phyloP scores from a whole-genome alignment of 2,113 vertebrate genomes.

The Neodontobutis hainanensis region DNA sequence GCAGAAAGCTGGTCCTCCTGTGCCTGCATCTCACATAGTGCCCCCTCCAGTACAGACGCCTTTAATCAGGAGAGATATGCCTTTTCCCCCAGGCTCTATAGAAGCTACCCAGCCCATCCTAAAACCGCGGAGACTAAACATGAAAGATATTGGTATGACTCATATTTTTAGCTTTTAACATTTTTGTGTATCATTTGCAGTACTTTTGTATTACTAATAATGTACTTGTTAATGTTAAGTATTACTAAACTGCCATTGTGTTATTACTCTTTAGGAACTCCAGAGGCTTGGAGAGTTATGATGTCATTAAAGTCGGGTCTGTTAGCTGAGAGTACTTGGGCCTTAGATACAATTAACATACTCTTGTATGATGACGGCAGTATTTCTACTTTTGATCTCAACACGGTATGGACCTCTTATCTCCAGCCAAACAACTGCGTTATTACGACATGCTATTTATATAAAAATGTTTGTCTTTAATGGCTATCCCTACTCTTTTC shows the following conservation, averaged over 20 bases:
- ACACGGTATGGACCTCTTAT: conserved; percentile 80
- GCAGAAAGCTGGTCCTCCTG: conserved; percentile 96
- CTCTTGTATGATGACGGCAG: conserved; percentile 97
- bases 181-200: neutral
- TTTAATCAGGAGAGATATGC: conserved; percentile 92
- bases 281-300: conserved; percentile 99
- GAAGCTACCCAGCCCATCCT: conserved; percentile 93
- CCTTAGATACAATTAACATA: conserved; percentile 99
- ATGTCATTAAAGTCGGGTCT: conserved; percentile 99
- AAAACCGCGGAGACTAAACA: conserved; percentile 92
- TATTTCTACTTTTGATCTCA: conserved; percentile 96
- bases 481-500: conserved; percentile 1
- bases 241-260: neutral
- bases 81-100: conserved; percentile 93
- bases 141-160: conserved; percentile 93
- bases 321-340: conserved; percentile 98
- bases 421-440: neutral
- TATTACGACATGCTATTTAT: neutral
- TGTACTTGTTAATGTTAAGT: no score
- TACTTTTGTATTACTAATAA: no score
- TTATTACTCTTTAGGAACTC: conserved; percentile 83
- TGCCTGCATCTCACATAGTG: conserved; percentile 94
- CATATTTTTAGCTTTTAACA: neutral
- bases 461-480: conserved; percentile 4
- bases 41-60: conserved; percentile 91